A percentile compares a stretch with the other conserved stretches of the same genome.
Evolutionary conservation across 2,888 invertebrate species (phyloP).

Genomic region (Zootermopsis nevadensis): DNA sequence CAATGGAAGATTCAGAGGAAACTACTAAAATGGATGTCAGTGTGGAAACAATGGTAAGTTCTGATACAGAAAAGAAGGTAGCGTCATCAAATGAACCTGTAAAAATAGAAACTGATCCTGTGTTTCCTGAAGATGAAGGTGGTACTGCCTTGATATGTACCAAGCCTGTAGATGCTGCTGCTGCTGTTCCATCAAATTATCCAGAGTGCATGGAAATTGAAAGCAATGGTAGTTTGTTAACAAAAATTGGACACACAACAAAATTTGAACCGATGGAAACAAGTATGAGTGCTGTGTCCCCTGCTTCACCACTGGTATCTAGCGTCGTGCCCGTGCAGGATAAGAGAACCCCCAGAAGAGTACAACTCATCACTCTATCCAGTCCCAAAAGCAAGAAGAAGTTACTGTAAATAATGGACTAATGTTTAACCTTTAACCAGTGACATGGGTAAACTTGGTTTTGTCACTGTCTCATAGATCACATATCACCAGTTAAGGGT

Average conservation of each 20-base stretch:
- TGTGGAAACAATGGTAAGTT: too few relatives aligned
- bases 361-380: constrained; percentile 80
- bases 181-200: not conserved
- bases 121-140: not conserved
- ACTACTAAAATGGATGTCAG: too few relatives aligned
- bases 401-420: constrained; percentile 37
- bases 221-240: not conserved
- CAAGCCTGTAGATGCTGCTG: not conserved
- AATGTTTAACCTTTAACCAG: too few relatives aligned
- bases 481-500: too few relatives aligned
- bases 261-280: not conserved
- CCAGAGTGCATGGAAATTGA: not conserved
- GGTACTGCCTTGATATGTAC: not conserved
- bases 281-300: too few relatives aligned
- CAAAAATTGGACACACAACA: not conserved
- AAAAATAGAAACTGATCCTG: not conserved
- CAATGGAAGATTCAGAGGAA: too few relatives aligned
- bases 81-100: not conserved
- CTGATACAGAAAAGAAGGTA: not conserved
- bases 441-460: too few relatives aligned
- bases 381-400: constrained; percentile 80
- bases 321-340: constrained; percentile 54
- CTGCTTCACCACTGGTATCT: not conserved
- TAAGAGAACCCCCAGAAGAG: constrained; percentile 74
- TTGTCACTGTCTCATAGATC: too few relatives aligned